Conservation (phyloP, 2,888 invertebrate species). For the Polietes domitor region DNA sequence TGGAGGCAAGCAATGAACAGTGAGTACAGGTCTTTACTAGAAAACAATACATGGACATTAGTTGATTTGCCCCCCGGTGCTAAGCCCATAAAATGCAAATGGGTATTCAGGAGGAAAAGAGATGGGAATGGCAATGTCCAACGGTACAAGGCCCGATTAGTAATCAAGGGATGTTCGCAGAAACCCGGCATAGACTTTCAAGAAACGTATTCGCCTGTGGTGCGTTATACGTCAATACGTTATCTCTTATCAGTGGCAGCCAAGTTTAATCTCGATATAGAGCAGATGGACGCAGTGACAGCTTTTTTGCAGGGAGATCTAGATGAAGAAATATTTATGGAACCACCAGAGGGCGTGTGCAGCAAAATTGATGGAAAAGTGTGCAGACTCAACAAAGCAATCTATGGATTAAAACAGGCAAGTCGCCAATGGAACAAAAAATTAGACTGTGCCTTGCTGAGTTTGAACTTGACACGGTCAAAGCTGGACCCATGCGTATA, state of each 20-base stretch:
- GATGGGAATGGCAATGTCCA: conserved; percentile 7
- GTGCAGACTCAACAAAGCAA: conserved; percentile 65
- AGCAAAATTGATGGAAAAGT: conserved; percentile 60
- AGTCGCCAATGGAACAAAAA: conserved; percentile 39
- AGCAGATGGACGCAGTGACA: conserved; percentile 24
- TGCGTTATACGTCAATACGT: conserved; percentile 55
- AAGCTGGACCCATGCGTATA: too few relatives aligned
- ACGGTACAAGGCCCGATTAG: conserved; percentile 28
- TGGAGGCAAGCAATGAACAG: conserved; percentile 50
- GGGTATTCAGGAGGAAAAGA: conserved; percentile 61
- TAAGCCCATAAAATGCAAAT: conserved; percentile 42
- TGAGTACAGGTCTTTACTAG: conserved; percentile 4
- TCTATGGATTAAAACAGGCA: conserved; percentile 69
- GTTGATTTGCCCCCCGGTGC: conserved; percentile 23
- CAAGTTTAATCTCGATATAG: conserved; percentile 6
- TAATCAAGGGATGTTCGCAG: conserved; percentile 66
- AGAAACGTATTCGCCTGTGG: conserved; percentile 45
- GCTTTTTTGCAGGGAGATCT: conserved; percentile 35
- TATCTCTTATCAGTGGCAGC: conserved; percentile 33
- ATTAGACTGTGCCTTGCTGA: too few relatives aligned
- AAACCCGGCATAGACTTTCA: conserved; percentile 45
- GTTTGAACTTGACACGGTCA: too few relatives aligned
- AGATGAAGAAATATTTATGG: conserved; percentile 63
- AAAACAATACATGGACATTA: conserved; percentile 22
- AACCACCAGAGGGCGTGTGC: conserved; percentile 59